Conservation (phyloP, 2,888 invertebrate species). For the Zelleria hepariella region DNA sequence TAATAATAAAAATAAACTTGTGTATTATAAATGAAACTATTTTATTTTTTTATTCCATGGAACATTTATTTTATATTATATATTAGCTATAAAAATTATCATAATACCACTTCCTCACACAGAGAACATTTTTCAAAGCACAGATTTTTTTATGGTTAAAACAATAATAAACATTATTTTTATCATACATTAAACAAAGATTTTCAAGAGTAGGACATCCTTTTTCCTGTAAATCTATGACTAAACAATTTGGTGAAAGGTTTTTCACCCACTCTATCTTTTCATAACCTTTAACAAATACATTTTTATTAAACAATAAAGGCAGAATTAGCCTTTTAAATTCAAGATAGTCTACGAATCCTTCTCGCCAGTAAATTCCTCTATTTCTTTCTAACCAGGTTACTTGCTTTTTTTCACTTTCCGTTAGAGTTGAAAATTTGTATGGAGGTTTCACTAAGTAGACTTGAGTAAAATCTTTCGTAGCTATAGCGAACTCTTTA, state of each 20-base stretch:
- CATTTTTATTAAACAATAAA: background rate
- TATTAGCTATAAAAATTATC: too few species aligned
- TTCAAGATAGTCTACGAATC: background rate
- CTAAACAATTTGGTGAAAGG: background rate
- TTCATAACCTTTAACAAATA: background rate
- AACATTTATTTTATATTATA: too few species aligned
- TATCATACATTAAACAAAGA: too few species aligned
- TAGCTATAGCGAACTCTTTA: background rate
- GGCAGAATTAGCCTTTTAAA: background rate
- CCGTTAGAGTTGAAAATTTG: background rate
- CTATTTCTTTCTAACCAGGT: background rate
- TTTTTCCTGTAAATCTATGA: constrained; percentile 3
- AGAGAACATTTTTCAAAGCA: constrained; percentile 1
- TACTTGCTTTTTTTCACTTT: background rate
- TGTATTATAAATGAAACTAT: too few species aligned
- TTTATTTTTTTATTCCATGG: too few species aligned
- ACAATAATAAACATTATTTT: background rate
- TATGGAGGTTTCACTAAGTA: too few species aligned
- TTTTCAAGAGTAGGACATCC: constrained; percentile 2
- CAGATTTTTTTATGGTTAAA: constrained; percentile 1
- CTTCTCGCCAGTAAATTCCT: constrained; percentile 1
- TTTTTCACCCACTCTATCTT: background rate
- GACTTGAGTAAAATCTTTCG: background rate
- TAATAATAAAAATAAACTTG: too few species aligned
- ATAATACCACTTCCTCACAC: background rate